Conservation (phyloP, 2,113 vertebrate species). For the Ameiurus melas region DNA sequence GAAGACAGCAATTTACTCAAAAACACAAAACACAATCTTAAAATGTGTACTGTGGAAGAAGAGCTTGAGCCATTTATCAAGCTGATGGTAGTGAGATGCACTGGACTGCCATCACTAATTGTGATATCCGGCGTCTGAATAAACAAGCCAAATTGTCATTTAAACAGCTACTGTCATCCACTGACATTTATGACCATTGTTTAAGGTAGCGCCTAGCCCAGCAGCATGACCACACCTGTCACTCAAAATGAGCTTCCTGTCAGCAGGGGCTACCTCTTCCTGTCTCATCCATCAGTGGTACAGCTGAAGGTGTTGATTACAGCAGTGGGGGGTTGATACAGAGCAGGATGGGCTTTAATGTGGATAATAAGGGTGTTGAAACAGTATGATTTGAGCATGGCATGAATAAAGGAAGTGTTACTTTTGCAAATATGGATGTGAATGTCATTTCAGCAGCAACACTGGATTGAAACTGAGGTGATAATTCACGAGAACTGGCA, state of each 20-base stretch:
- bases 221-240: constrained; percentile 33
- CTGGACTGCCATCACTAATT: neutral
- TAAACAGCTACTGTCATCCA: constrained; percentile 32
- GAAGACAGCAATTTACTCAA: neutral
- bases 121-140: constrained; percentile 27
- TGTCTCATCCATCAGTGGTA: constrained; percentile 27
- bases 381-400: constrained; percentile 22
- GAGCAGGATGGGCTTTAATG: constrained; percentile 36
- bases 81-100: constrained; percentile 3
- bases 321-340: constrained; percentile 24
- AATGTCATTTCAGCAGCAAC: neutral
- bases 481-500: neutral
- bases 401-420: constrained; percentile 22
- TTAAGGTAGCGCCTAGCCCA: constrained; percentile 4
- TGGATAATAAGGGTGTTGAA: constrained; percentile 27
- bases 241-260: constrained; percentile 44
- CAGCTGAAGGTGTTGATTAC: constrained; percentile 35
- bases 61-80: constrained; percentile 28
- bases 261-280: constrained; percentile 38
- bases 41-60: neutral
- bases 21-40: neutral
- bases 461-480: neutral
- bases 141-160: constrained; percentile 43
- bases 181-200: constrained; percentile 49
- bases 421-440: neutral